These are phyloP conservation scores for Synanceia verrucosa DNA, from an alignment of 2,797 vertebrate genomes.

Conservation along the genomic window DNA sequence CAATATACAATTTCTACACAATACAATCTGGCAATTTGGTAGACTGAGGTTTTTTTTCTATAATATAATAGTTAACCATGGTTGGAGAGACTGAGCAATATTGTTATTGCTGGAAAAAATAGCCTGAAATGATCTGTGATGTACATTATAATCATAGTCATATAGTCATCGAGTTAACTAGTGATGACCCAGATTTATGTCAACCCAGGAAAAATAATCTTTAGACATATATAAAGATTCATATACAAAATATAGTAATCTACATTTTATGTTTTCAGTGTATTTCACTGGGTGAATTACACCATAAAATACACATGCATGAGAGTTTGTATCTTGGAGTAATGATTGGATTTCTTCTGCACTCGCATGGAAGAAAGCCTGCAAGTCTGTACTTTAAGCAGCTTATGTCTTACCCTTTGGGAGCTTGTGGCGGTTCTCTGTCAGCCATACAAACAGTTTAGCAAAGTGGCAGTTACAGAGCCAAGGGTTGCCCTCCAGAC, in stretches of 20 bases:
- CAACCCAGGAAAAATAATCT: neutral
- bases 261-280: neutral
- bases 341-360: neutral
- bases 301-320: neutral
- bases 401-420: conserved; percentile 85
- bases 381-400: conserved; percentile 15
- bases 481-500: conserved; percentile 94
- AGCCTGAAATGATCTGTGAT: neutral
- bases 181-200: neutral
- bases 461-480: conserved; percentile 92
- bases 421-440: conserved; percentile 89
- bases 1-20: no score
- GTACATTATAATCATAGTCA: neutral
- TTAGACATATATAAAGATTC: no score
- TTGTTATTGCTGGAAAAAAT: no score
- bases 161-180: neutral
- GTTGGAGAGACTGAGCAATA: neutral
- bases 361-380: conserved; percentile 1
- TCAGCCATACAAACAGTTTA: conserved; percentile 91
- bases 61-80: neutral
- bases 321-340: neutral
- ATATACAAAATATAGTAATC: no score
- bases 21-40: neutral
- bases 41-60: neutral
- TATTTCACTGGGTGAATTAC: neutral